Evolutionary conservation across 2,113 vertebrate species (phyloP).

Genomic region (Alces alces): DNA sequence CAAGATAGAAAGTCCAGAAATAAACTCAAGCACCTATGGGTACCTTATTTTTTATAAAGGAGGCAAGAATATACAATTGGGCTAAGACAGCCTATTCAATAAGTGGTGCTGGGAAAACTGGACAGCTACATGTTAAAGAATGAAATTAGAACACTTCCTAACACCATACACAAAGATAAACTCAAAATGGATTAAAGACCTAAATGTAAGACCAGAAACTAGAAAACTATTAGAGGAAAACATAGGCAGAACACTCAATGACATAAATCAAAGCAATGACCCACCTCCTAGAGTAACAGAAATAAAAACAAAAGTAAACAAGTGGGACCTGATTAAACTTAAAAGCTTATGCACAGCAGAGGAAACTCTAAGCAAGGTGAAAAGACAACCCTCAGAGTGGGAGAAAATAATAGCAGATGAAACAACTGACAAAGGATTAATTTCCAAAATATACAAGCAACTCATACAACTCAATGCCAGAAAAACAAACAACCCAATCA

Average conservation of each 20-base stretch:
- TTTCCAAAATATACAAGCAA: not conserved
- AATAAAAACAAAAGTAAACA: not conserved
- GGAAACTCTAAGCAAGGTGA: not conserved
- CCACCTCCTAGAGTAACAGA: not conserved
- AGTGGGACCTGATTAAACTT: not conserved
- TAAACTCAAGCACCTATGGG: too few species aligned
- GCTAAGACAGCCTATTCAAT: too few species aligned
- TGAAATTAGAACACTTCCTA: too few species aligned
- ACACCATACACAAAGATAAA: too few species aligned
- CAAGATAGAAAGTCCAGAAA: too few species aligned
- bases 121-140: too few species aligned
- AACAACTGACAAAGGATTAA: not conserved
- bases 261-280: not conserved
- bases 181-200: too few species aligned
- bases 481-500: not conserved
- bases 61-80: too few species aligned
- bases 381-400: not conserved
- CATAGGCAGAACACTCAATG: not conserved
- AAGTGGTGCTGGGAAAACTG: too few species aligned
- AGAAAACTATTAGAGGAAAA: not conserved
- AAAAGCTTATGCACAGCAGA: not conserved
- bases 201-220: not conserved
- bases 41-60: too few species aligned
- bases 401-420: not conserved
- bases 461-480: not conserved